Conservation (phyloP, 2,797 vertebrate genomes). For the Spinus pinus region DNA sequence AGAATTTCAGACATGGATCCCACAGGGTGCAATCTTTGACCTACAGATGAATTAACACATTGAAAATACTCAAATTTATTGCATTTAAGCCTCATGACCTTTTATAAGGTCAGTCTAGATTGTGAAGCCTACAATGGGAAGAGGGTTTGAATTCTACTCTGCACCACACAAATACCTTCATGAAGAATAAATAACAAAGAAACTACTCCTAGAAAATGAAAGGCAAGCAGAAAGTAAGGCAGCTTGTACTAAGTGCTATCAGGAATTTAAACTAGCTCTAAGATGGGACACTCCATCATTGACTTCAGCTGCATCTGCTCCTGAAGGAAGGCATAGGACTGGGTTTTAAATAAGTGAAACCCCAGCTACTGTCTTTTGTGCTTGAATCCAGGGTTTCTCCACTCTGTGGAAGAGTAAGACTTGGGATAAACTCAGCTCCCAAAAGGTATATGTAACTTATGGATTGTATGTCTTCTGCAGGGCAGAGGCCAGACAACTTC, state of each 20-base stretch:
- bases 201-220: neutral
- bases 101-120: neutral
- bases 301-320: neutral
- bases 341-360: neutral
- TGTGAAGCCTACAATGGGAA: neutral
- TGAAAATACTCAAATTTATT: neutral
- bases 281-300: neutral
- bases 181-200: neutral
- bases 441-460: neutral
- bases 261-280: neutral
- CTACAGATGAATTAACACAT: neutral
- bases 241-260: neutral
- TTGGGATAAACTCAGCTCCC: neutral
- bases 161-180: neutral
- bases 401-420: neutral
- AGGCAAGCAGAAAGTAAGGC: neutral
- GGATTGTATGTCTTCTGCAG: neutral
- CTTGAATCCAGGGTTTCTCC: neutral
- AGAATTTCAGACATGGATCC: neutral
- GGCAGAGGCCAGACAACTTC: neutral
- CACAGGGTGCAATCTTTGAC: neutral
- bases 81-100: neutral
- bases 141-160: neutral
- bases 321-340: neutral
- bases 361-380: neutral